phyloP scores from a whole-genome alignment of 2,888 invertebrate species.

The Apoda limacodes region DNA sequence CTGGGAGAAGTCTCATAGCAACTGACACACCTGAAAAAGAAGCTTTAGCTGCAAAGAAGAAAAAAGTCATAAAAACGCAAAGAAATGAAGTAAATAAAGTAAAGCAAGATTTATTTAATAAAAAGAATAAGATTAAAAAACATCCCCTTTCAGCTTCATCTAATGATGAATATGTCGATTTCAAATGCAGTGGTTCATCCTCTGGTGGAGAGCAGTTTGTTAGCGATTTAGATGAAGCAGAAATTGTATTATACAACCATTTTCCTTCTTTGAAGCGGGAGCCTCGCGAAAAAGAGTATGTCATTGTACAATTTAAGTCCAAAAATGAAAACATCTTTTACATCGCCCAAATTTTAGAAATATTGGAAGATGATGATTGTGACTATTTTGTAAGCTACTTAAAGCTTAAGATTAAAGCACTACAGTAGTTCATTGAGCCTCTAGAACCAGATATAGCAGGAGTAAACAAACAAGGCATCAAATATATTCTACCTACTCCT shows the following conservation, averaged over 20 bases:
- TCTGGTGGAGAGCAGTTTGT: too few relatives aligned
- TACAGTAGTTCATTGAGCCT: conserved; percentile 4
- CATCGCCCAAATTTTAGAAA: conserved; percentile 4
- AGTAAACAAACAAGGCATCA: conserved; percentile 5
- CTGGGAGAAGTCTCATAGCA: conserved; percentile 13
- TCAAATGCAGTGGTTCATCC: too few relatives aligned
- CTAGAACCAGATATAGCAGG: conserved; percentile 8
- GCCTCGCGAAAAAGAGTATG: conserved; percentile 3
- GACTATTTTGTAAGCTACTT: conserved; percentile 9
- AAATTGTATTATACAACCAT: conserved; percentile 1
- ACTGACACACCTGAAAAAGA: conserved; percentile 16
- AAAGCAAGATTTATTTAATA: too few relatives aligned
- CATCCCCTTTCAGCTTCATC: too few relatives aligned
- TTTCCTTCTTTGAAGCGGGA: conserved; percentile 3
- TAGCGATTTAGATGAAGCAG: too few relatives aligned
- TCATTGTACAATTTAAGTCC: conserved; percentile 1
- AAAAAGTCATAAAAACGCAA: too few relatives aligned
- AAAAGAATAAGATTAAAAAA: too few relatives aligned
- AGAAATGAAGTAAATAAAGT: too few relatives aligned
- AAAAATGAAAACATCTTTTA: conserved; percentile 2
- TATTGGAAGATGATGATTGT: neutral
- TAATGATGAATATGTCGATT: too few relatives aligned
- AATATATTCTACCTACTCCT: conserved; percentile 5
- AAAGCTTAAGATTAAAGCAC: conserved; percentile 8
- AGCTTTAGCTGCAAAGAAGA: too few relatives aligned